Evolutionary conservation across 2,113 vertebrate genomes (phyloP), one percentile per base, ranked within the genome.

Genomic region (Herpetotheres cachinnans): DNA sequence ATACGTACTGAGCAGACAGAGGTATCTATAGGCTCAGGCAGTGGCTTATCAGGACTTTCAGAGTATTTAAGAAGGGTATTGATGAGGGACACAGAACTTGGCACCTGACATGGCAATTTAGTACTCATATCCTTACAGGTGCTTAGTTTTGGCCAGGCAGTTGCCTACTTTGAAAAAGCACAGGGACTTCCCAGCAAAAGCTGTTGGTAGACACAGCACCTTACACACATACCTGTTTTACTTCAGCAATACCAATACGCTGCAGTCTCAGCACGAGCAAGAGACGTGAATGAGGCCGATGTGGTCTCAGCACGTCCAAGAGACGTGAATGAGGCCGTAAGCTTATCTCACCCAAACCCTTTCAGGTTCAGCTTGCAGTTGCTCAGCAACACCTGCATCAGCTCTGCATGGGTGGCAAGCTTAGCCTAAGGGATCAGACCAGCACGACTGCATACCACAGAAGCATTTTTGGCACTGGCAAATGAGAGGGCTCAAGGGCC

Each of bases 51-150:
- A 10, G 26, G 38, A 66, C 55, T 79, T 91, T 11, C 15, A 84
- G n/a, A 44, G 52, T 36, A 74, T 25, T 72, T 27, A 84, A 38
- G 34, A 71, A 17, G 0, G 0, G 1, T 54, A 13, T 63, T 54
- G 56, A 42, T 54, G 89, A 78, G 4, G 4, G 29, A 40, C 5
- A 49, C 11, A 61, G 44, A 67, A 78, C 7, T 47, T 62, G 40
- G 54, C 8, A 46, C 21, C 30, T 58, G 29, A 72, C 52, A 49
- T 46, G 34, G 12, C 9, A 76, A 12, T 13, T 59, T 55, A 66
- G 16, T 47, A 16, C 44, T 56, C 34, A 52, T 12, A 56, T 24
- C 26, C 34, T 42, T 42, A 6, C 0, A 1, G 46, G 6, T 0
- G 2, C 25, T 63, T 32, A 5, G 11, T 47, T 93, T 80, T 59